Evolutionary conservation across 1,140 invertebrate species (phyloP), one percentile per base, ranked within the genome.

Genomic region (Cheumatopsyche charites): DNA sequence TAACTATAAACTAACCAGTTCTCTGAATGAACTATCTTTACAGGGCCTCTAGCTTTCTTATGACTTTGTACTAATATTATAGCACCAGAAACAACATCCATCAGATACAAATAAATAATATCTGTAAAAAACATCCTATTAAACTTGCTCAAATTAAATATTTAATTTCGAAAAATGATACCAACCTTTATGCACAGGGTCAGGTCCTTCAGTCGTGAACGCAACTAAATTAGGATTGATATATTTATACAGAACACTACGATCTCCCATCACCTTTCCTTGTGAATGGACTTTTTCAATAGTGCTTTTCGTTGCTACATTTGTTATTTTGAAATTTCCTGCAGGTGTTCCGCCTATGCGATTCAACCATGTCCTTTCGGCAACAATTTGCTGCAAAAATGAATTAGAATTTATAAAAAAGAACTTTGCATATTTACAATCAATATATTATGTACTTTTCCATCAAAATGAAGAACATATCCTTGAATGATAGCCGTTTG

Each of bases 171-270:
- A 23, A 45, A 55, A 52, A 19, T 52, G 25, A 26, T 67, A 69
- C 77, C 86, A 84, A 92, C 91, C 87, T 87, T 93, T 92, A 78
- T 94, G 89, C 52, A 88, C 80, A 62, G 86, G 86, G 82, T 95
- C 92, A 45, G 88, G 86, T 52, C 90, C 91, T 81, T 95, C 88
- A 0, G 94, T 92, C 7, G 93, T 87, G 74, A 98, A 86, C 23
- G 93, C 93, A 49, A 97, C 90, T 70, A 99, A 84, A 86, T 99
- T 99, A 21, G 98, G 98, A 88, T 99, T 99, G 58, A 96, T 88
- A 81, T 99, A 99, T 81, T 99, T 99, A 84, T 99, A 99, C 17
- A 99, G 88, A 45, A 99, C 97, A 79, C 93, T 95, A 77, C 98
- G 88, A 85, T 99, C 97, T 29, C 91, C 92, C 70, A 99, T 84